phyloP scores from a whole-genome alignment of 2,888 invertebrate genomes.

The Acanthopleura granulata region DNA sequence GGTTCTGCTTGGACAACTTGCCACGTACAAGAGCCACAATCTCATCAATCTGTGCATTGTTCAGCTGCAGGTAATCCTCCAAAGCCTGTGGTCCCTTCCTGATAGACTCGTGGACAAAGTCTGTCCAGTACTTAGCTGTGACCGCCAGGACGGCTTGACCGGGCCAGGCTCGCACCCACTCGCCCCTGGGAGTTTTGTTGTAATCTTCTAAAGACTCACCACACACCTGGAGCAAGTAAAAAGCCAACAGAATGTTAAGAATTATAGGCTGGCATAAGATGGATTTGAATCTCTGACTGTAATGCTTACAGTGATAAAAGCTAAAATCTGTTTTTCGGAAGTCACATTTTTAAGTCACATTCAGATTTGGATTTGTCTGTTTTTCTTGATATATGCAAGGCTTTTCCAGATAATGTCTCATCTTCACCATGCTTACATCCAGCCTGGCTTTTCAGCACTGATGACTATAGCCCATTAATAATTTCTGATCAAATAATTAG shows the following conservation, averaged over 20 bases:
- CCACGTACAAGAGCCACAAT: constrained; percentile 84
- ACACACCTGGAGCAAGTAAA: constrained; percentile 69
- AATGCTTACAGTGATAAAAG: too few relatives aligned
- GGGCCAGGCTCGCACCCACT: constrained; percentile 71
- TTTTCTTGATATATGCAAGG: too few relatives aligned
- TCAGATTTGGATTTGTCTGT: too few relatives aligned
- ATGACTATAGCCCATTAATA: too few relatives aligned
- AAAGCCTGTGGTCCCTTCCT: constrained; percentile 68
- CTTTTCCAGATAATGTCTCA: too few relatives aligned
- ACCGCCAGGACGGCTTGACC: constrained; percentile 72
- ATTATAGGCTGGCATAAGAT: too few relatives aligned
- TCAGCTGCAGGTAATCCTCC: constrained; percentile 78
- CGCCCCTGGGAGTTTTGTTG: constrained; percentile 70
- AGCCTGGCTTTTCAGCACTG: too few relatives aligned
- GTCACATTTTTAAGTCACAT: too few relatives aligned
- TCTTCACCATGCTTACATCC: too few relatives aligned
- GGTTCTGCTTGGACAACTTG: constrained; percentile 69
- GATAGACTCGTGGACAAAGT: constrained; percentile 66
- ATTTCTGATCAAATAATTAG: too few relatives aligned
- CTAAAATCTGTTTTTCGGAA: too few relatives aligned
- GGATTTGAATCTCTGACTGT: too few relatives aligned
- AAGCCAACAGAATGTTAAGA: neutral
- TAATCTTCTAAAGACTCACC: constrained; percentile 81
- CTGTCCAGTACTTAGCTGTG: constrained; percentile 69
- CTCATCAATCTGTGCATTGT: constrained; percentile 83